Conservation (phyloP, 2,797 vertebrate species). For the Florisuga fusca region DNA sequence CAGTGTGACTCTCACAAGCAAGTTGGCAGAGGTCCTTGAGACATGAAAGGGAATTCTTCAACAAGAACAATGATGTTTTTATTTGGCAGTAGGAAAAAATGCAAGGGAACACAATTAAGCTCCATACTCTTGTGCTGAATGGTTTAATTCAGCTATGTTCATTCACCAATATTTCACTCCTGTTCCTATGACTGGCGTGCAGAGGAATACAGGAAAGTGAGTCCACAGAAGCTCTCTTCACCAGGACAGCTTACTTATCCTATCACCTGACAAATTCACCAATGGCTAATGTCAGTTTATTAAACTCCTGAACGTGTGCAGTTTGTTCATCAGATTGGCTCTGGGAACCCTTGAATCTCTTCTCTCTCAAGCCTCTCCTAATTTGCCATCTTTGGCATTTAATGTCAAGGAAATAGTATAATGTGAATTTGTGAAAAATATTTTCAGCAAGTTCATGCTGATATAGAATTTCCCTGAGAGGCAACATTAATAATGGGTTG, state of each 20-base stretch:
- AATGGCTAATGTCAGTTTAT: slow-evolving; percentile 68
- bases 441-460: slow-evolving; percentile 65
- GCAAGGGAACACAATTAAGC: slow-evolving; percentile 74
- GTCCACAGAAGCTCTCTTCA: slow-evolving; percentile 48
- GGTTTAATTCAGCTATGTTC: slow-evolving; percentile 76
- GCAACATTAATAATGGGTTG: slow-evolving; percentile 76
- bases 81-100: slow-evolving; percentile 77
- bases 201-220: slow-evolving; percentile 69
- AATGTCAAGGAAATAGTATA: slow-evolving; percentile 53
- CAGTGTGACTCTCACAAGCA: slow-evolving; percentile 77
- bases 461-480: slow-evolving; percentile 76
- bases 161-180: slow-evolving; percentile 69
- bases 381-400: slow-evolving; percentile 33
- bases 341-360: slow-evolving; percentile 25
- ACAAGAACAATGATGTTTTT: slow-evolving; percentile 79
- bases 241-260: slow-evolving; percentile 72
- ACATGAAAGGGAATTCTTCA: slow-evolving; percentile 80
- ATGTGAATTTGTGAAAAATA: slow-evolving; percentile 58
- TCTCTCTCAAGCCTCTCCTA: background rate
- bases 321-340: slow-evolving; percentile 23
- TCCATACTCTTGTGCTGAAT: slow-evolving; percentile 75
- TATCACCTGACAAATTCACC: slow-evolving; percentile 71
- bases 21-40: slow-evolving; percentile 78
- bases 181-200: slow-evolving; percentile 71
- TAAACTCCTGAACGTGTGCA: slow-evolving; percentile 25